Evolutionary conservation across 2,888 invertebrate genomes (phyloP), one percentile per base, ranked within the genome.

Genomic region (Pteria penguin): DNA sequence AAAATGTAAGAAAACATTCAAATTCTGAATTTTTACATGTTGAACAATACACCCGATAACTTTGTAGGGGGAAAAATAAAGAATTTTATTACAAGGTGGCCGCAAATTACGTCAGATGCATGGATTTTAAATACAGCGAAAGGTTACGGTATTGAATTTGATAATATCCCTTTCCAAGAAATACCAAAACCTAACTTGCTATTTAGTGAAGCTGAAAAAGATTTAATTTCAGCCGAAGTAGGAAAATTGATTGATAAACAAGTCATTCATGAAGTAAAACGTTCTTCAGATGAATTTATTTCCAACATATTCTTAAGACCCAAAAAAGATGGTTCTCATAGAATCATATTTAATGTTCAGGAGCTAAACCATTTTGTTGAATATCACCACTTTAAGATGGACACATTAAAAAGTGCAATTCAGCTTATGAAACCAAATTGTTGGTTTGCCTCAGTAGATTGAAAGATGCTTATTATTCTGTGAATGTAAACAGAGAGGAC

Each of bases 371-470:
- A 63, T 1, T 55, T 57, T 58, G 60, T 80, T 24, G 66, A 76
- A 27, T 68, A 78, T 11, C 68, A 69, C 45, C 77, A 79, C 74
- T 82, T 81, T 63, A 80, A 81, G 72, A 80, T 79, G 75, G 76
- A 79, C 24, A 80, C 78, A 14, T 45, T 77, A 26, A 52, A 82
- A 62, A 63, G 55, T 31, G 78, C 75, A 26, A 58, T 80, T 14
- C 29, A 69, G 18, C 29, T 76, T 11, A 63, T 82, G 36, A 66
- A 27, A 27, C 68, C 68, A 32, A 60, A 78, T 58, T 78, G 76
- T 60, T 82, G 45, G 45, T 80, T 78, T 69, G 78, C 72, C 14
- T 72, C 66, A 18, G 33, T 80, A 24, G n/a, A n/a, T n/a, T n/a
- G n/a, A n/a, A 4, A 26, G n/a, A n/a, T n/a, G n/a, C n/a, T n/a